Conservation (phyloP, 2,888 invertebrate species). For the Drosophila longiperda region DNA sequence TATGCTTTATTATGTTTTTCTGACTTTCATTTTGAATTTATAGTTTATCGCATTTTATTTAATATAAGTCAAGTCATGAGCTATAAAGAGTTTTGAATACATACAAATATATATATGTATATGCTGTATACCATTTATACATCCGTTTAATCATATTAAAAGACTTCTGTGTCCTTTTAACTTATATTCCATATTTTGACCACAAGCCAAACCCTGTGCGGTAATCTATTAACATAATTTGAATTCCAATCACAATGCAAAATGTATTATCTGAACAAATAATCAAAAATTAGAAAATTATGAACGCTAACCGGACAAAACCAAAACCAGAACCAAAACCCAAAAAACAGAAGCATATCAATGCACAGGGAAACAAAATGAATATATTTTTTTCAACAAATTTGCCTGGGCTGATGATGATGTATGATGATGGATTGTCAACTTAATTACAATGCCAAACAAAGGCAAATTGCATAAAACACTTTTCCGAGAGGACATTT, state of each 20-base stretch:
- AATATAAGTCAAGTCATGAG: not conserved
- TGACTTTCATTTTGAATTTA: accelerated
- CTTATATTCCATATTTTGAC: not conserved
- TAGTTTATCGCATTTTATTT: not conserved
- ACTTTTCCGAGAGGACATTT: constrained; percentile 45
- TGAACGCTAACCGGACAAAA: constrained; percentile 9
- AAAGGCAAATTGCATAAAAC: constrained; percentile 69
- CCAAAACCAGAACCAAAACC: not conserved
- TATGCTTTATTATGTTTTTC: not conserved
- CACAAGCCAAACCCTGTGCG: constrained; percentile 9
- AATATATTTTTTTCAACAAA: constrained; percentile 15
- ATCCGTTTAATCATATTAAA: not conserved
- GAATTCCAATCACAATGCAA: constrained; percentile 8
- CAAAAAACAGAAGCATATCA: constrained; percentile 29
- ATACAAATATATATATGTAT: not conserved
- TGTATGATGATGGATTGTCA: constrained; percentile 83
- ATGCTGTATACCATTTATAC: not conserved
- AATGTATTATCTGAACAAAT: constrained; percentile 32
- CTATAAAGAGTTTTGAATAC: not conserved
- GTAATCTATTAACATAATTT: constrained; percentile 9
- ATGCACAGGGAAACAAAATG: constrained; percentile 23
- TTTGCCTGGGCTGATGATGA: constrained; percentile 62
- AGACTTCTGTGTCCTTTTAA: not conserved
- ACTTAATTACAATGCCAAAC: constrained; percentile 82
- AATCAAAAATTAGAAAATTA: constrained; percentile 40